Evolutionary conservation across 2,113 vertebrate genomes (phyloP).

Genomic region (Ranitomeya variabilis): DNA sequence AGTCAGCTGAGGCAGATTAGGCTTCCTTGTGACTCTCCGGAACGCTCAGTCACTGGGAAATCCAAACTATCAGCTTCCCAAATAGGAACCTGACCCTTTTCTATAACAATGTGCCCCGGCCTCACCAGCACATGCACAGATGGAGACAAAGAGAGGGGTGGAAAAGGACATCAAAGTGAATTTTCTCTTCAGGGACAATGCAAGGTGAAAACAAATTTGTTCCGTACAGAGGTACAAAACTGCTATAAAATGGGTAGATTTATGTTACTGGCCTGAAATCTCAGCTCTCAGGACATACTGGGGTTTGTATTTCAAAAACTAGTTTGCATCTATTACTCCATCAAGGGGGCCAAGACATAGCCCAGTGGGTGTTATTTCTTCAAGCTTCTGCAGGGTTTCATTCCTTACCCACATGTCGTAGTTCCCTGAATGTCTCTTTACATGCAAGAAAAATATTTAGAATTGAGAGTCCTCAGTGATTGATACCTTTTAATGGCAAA

Average conservation of each 20-base stretch:
- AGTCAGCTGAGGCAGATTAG: constrained; percentile 49
- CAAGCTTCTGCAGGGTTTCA: too few relatives aligned
- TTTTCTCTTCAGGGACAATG: constrained; percentile 32
- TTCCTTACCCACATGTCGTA: too few relatives aligned
- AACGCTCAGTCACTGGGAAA: constrained; percentile 52
- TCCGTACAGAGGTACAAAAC: neutral
- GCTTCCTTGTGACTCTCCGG: constrained; percentile 39
- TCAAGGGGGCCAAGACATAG: too few relatives aligned
- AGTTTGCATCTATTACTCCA: neutral
- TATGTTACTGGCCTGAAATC: neutral
- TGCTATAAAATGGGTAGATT: neutral
- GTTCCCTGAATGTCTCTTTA: too few relatives aligned
- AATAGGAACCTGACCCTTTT: constrained; percentile 36
- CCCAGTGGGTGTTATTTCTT: too few relatives aligned
- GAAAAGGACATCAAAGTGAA: constrained; percentile 14
- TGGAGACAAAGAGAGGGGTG: constrained; percentile 1
- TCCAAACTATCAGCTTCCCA: constrained; percentile 39
- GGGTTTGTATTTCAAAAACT: neutral
- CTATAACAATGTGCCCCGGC: constrained; percentile 13
- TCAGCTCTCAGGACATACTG: neutral
- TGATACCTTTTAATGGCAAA: too few relatives aligned
- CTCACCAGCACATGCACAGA: constrained; percentile 23
- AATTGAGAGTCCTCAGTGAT: too few relatives aligned
- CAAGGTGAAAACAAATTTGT: neutral
- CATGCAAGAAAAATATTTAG: too few relatives aligned